Evolutionary conservation across 2,888 invertebrate genomes (phyloP), one percentile per base, ranked within the genome.

Genomic region (Onchidella celtica): DNA sequence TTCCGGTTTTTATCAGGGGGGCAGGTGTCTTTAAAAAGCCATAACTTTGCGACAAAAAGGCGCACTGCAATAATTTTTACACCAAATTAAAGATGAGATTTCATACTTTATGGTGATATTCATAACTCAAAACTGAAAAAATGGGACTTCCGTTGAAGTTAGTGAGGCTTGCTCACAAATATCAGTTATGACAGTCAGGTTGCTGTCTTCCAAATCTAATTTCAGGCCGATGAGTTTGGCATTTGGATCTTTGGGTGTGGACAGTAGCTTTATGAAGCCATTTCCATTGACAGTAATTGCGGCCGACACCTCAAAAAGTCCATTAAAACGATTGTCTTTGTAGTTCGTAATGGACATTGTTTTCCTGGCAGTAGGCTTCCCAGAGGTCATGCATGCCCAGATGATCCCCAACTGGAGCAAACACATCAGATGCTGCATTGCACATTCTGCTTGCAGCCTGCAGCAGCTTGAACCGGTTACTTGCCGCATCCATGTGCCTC

Each of bases 311-410:
- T 75, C 74, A 75, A 75, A 75, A 4, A 75, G 74, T 6, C 61
- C 74, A 75, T 75, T 75, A 27, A 75, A 75, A 11, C 74, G 32
- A 27, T 75, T 75, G 63, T 75, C 74, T 27, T 75, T 75, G 17
- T 61, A 75, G n/a, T 21, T n/a, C 36, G 57, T 75, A n/a, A 75
- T 75, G 27, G 3, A 61, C 9, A 32, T 32, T 32, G 6, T 61
- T 75, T 17, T 75, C 6, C 2, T 17, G 24, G 55, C 74, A 75
- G 27, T 36, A 38, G 2, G 63, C 74, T 34, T 63, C 74, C 74
- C 74, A 75, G n/a, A 55, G 36, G 32, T 75, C 36, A 21, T 63
- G 14, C n/a, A 75, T 11, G 14, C 74, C 74, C n/a, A 55, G 57
- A 36, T 75, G 47, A 24, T 75, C 63, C 29, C 74, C 74, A n/a